Evolutionary conservation across 2,113 vertebrate species (phyloP).

Genomic region (Bos taurus): DNA sequence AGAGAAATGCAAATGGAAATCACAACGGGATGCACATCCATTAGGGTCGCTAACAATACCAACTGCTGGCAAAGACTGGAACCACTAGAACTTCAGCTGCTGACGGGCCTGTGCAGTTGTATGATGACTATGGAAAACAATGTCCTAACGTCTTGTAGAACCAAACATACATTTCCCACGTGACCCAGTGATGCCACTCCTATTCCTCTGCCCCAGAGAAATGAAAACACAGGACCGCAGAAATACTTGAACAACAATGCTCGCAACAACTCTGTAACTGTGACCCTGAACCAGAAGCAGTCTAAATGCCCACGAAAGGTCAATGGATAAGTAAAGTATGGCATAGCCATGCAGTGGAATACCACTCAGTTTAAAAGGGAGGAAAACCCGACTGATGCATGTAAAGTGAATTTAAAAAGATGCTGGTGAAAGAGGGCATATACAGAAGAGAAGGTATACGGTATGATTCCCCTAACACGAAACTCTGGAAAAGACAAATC

Average conservation of each 20-base stretch:
- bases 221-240: background rate
- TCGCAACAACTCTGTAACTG: rapidly evolving
- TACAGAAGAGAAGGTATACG: rapidly evolving
- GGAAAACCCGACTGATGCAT: rapidly evolving
- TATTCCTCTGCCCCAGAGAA: background rate
- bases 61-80: rapidly evolving
- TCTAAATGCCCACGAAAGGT: rapidly evolving
- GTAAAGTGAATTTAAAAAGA: too few relatives aligned
- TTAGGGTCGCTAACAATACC: too few relatives aligned
- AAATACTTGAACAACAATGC: background rate
- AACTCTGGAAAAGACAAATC: background rate
- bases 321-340: rapidly evolving
- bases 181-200: background rate
- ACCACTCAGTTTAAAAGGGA: background rate
- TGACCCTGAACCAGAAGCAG: background rate
- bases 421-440: background rate
- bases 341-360: too few relatives aligned
- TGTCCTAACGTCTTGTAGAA: background rate
- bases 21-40: rapidly evolving
- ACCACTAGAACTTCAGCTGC: background rate
- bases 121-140: background rate
- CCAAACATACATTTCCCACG: background rate
- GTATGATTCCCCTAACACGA: background rate
- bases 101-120: background rate
- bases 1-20: background rate